A percentile compares a stretch with the other conserved stretches of the same genome.
These are phyloP conservation scores for Pandemis heparana DNA, from an alignment of 2,888 invertebrate genomes.

Conservation along the genomic window DNA sequence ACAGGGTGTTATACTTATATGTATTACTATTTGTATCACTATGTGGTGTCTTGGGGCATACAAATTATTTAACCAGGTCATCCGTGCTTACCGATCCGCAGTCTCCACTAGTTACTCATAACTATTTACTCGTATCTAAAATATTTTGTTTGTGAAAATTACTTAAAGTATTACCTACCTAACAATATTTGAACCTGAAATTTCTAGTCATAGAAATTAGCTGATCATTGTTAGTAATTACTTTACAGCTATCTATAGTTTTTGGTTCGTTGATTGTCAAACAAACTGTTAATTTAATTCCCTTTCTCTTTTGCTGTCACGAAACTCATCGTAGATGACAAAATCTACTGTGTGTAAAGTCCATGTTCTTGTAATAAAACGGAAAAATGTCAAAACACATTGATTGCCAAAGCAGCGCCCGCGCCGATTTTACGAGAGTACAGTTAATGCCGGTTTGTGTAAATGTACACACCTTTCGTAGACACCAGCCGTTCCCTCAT, in stretches of 20 bases:
- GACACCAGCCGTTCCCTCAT: slow-evolving; percentile 54
- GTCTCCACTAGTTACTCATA: too few species aligned
- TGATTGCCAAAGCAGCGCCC: slow-evolving; percentile 29
- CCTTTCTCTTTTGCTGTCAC: background rate
- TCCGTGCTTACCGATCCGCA: too few species aligned
- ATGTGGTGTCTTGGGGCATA: too few species aligned
- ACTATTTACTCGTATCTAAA: too few species aligned
- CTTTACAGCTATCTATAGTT: background rate
- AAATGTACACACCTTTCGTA: slow-evolving; percentile 32
- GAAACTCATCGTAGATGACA: background rate
- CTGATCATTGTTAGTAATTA: background rate
- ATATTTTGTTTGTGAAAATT: too few species aligned
- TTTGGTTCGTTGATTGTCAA: background rate
- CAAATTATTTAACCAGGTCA: too few species aligned
- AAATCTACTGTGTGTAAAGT: background rate
- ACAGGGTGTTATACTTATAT: too few species aligned
- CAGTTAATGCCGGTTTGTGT: slow-evolving; percentile 39
- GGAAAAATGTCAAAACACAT: slow-evolving; percentile 13
- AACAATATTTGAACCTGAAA: background rate
- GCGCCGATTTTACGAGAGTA: slow-evolving; percentile 40
- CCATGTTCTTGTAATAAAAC: background rate
- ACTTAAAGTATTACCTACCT: too few species aligned
- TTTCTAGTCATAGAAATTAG: background rate
- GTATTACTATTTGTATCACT: too few species aligned
- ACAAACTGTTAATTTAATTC: background rate